Conservation (phyloP, 2,888 invertebrate species). For the Philonicus albiceps region DNA sequence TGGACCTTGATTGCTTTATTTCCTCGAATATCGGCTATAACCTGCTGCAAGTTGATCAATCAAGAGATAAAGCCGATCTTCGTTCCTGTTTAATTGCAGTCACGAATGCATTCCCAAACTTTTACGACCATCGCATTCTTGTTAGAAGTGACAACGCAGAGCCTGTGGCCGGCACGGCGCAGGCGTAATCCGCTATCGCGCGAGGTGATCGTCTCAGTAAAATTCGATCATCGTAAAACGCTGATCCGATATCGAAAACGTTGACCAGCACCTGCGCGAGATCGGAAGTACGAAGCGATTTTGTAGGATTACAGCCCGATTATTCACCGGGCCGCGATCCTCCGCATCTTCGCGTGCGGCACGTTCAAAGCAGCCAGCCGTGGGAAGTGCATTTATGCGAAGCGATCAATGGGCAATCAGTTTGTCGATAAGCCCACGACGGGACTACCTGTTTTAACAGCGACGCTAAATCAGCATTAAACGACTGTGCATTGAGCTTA, state of each 20-base stretch:
- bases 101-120: not conserved
- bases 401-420: conserved; percentile 17
- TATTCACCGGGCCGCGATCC: not conserved
- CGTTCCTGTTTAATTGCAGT: not conserved
- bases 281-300: conserved; percentile 26
- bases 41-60: not conserved
- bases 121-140: not conserved
- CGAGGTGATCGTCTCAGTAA: not conserved
- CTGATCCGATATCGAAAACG: not conserved
- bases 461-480: not conserved
- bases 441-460: conserved; percentile 21
- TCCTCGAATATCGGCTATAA: not conserved
- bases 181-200: not conserved
- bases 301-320: conserved; percentile 19
- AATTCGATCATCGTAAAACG: not conserved
- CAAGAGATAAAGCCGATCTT: conserved; percentile 6
- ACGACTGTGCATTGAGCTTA: conserved; percentile 12
- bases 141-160: not conserved
- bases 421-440: not conserved
- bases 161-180: not conserved
- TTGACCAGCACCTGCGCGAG: not conserved
- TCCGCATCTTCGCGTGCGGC: not conserved
- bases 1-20: not conserved
- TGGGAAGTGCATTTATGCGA: conserved; percentile 26
- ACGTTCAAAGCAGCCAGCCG: not conserved